Evolutionary conservation across 2,797 vertebrate genomes (phyloP), one percentile per base, ranked within the genome.

Genomic region (Enteromius fasciolatus): DNA sequence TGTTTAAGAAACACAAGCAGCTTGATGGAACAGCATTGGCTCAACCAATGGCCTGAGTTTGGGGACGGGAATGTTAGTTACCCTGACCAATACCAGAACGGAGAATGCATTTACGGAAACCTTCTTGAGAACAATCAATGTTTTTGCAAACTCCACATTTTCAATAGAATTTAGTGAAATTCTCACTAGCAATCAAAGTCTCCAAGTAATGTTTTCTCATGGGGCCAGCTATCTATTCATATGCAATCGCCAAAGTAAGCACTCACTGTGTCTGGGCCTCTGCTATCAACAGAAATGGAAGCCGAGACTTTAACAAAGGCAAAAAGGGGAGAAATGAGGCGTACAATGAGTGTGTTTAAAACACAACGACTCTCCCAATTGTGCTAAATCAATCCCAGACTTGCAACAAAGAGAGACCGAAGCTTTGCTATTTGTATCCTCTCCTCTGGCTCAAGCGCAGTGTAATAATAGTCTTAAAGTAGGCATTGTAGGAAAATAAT

Each of bases 401-500:
- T 54, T 39, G 73, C 88, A 93, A 88, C 89, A 94, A 94, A 87
- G 86, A 84, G 78, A 84, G 80, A 84, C 85, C 23, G 68, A 67
- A 85, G 89, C 90, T 88, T 88, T 87, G 85, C 86, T 91, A 90
- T 93, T 92, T 92, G 90, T 91, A 90, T 92, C 92, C 91, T 90
- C 89, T 90, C 84, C 87, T 90, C 88, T 90, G 89, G 89, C 91
- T 90, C 90, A 81, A 91, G 91, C 89, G 90, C 85, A 69, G 84
- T 88, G 90, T 89, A 92, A 94, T 91, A 95, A 94, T 92, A 90
- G 91, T 91, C 90, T 93, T 93, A 93, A 92, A 91, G 89, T 86
- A 86, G 78, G 88, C 89, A 83, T 92, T 91, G 90, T 91, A 87
- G 90, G 90, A 89, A 89, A 90, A 93, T 94, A 95, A 95, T 93